Evolutionary conservation across 92 coral and sea anemone genomes (phyloP), one percentile per base, ranked within the genome.

Genomic region (Scolanthus callimorphus): DNA sequence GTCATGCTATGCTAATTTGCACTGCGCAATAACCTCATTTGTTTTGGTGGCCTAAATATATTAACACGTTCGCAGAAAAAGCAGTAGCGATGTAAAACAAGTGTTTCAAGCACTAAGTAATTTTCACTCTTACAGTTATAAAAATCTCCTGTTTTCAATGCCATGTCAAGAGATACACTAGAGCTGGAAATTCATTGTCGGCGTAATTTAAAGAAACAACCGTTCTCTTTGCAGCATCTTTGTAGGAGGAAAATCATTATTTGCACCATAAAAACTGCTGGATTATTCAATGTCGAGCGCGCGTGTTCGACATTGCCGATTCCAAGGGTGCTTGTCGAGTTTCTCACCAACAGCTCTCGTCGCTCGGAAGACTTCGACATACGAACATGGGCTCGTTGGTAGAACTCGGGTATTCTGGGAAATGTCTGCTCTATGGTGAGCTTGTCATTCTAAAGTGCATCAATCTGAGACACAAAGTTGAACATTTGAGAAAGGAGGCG

Each of bases 371-470:
- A 73, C 43, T 63, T 73, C 44, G 80, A 64, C 47, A 63, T 73
- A 19, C 34, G 31, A 23, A 37, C 51, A 12, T 59, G 51, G 50
- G 51, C 3, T 59, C 65, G 51, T 39, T 59, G 4, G 51, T 59
- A 1, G 29, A 59, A 51, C 10, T 61, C 4, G 55, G 55, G 2
- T 44, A 24, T 10, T 27, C 68, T 12, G 68, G 55, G 12, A 61
- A 44, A 31, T 63, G 83, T 47, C 66, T 75, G 26, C 60, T 80
- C 56, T 87, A 85, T 46, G 55, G 78, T 23, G 84, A 87, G 11
- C 57, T 61, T 4, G 84, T 85, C 20, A 38, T 53, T 21, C 34
- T 85, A 10, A 85, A 80, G 59, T 85, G 92, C 11, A 74, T 85
- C 19, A 64, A 62, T 21, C 39, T 66, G 8, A 34, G 47, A 17